Conservation (phyloP, 1,140 invertebrate genomes). For the Periplaneta americana region DNA sequence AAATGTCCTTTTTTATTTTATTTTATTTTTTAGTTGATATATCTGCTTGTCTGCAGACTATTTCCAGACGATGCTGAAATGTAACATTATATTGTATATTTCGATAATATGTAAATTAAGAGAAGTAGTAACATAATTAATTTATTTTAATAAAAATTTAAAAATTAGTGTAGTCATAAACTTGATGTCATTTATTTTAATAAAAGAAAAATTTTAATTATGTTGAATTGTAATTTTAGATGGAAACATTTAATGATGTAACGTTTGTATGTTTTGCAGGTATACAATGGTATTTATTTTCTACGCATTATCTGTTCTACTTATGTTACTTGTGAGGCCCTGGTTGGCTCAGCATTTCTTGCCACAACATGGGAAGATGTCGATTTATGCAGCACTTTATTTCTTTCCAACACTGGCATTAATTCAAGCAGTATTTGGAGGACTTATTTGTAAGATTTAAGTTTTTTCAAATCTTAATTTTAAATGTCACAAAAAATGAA, state of each 20-base stretch:
- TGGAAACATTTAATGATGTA: too few species aligned
- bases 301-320: slow-evolving; percentile 74
- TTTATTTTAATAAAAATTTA: too few species aligned
- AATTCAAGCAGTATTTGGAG: slow-evolving; percentile 84
- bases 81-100: too few species aligned
- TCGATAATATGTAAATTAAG: too few species aligned
- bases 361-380: slow-evolving; percentile 61
- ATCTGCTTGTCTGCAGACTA: too few species aligned
- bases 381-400: slow-evolving; percentile 91
- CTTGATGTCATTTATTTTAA: not conserved
- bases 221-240: too few species aligned
- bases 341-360: slow-evolving; percentile 58
- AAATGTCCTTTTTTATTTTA: too few species aligned
- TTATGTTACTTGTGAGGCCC: slow-evolving; percentile 75
- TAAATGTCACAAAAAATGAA: too few species aligned
- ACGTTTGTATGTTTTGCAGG: slow-evolving; percentile 47
- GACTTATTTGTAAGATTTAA: slow-evolving; percentile 73
- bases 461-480: too few species aligned
- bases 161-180: not conserved
- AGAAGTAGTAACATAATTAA: too few species aligned
- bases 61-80: too few species aligned
- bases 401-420: slow-evolving; percentile 87
- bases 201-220: not conserved
- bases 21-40: too few species aligned
- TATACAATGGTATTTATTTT: slow-evolving; percentile 94